A percentile compares a stretch with the other conserved stretches of the same genome.
These are phyloP conservation scores for Drosophila rubida DNA, from an alignment of 2,888 invertebrate genomes.

Conservation along the genomic window DNA sequence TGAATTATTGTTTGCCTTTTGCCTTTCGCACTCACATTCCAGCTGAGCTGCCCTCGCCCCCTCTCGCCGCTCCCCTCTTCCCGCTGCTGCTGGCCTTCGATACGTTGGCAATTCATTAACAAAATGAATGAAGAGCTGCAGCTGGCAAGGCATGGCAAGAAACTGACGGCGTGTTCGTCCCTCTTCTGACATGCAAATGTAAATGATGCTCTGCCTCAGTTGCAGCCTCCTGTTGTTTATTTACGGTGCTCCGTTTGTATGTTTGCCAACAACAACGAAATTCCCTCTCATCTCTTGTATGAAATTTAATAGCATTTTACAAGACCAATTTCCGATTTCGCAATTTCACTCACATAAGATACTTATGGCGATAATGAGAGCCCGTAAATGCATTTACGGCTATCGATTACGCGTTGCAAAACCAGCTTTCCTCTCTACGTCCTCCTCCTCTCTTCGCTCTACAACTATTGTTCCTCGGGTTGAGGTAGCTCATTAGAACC, in stretches of 20 bases:
- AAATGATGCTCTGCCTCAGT: slow-evolving; percentile 47
- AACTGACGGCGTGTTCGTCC: slow-evolving; percentile 38
- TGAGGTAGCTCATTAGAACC: neutral
- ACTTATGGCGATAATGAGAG: slow-evolving; percentile 10
- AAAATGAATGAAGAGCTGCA: slow-evolving; percentile 63
- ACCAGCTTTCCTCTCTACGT: no score
- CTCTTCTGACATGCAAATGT: slow-evolving; percentile 48
- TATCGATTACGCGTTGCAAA: slow-evolving; percentile 20
- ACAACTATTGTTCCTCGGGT: neutral
- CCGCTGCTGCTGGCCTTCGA: slow-evolving; percentile 2
- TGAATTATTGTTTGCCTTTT: slow-evolving; percentile 58
- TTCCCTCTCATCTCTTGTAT: slow-evolving; percentile 13
- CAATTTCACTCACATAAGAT: neutral
- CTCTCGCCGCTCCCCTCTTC: neutral
- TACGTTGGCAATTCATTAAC: slow-evolving; percentile 69
- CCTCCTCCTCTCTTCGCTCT: no score
- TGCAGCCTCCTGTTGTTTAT: slow-evolving; percentile 43
- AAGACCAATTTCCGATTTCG: slow-evolving; percentile 9
- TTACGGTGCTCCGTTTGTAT: slow-evolving; percentile 36
- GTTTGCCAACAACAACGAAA: slow-evolving; percentile 6
- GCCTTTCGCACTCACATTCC: slow-evolving; percentile 24
- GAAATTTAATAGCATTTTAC: slow-evolving; percentile 22
- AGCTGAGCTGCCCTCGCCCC: neutral
- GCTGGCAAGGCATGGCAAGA: slow-evolving; percentile 24
- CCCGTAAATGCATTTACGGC: slow-evolving; percentile 9